Base-by-base conservation (phyloP, 2,113 vertebrate genomes). In the Otolemur garnettii region DNA sequence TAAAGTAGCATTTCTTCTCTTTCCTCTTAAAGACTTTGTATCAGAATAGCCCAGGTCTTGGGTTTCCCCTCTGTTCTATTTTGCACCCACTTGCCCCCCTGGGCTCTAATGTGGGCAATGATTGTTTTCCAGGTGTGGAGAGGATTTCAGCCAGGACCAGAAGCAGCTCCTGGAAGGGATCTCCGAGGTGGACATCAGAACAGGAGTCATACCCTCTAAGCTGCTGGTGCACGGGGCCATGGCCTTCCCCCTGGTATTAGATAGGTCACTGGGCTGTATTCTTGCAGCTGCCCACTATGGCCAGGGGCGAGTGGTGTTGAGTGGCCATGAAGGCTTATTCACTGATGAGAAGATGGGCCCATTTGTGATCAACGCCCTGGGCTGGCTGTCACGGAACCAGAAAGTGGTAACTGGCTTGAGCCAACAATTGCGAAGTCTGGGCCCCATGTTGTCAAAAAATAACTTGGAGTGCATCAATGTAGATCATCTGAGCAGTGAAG, bases 231-330 rank as follows among this genome's bases (percentile, higher is more conserved):
- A 98, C 1, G 97, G 98, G 13, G 19, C 94, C 0, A 79, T 98
- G 87, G 95, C 98, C 90, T 98, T 98, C 84, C 96, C 98, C 24
- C 22, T 98, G 75, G 97, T 95, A 7, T 42, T 97, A 1, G 55
- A 94, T 57, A n/a, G 55, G 75, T 97, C 91, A 0, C 97, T 95
- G 0, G 12, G 87, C 53, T 98, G 97, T 28, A 97, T 98, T 88
- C 91, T 98, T 75, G 98, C 96, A 45, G 97, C 95, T 3, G 97
- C 97, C 68, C 96, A 4, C 87, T 98, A 97, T 24, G 98, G 97
- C 53, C 93, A n/a, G 4, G 98, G 97, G 1, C 93, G 91, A 1
- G 93, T 98, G 75, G 86, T 98, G 24, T 82, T 97, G 69, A 95
- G 94, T 75, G 95, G 97, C 45, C 97, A 98, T 2, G 97, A 98